Conservation (phyloP, 1,140 invertebrate species). For the Palaemon carinicauda region DNA sequence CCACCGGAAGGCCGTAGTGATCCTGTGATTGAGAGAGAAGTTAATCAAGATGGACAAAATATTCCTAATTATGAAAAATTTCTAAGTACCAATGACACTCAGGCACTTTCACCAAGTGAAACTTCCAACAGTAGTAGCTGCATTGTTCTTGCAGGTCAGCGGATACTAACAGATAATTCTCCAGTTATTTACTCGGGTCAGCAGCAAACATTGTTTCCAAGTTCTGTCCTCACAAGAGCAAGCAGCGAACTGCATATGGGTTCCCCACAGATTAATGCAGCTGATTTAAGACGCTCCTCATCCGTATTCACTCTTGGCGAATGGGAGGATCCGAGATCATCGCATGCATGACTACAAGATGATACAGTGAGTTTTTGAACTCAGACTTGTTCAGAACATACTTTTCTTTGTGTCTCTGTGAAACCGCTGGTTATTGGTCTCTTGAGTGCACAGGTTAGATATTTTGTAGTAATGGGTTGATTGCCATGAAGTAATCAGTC, state of each 20-base stretch:
- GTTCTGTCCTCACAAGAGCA: conserved; percentile 14
- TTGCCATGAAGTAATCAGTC: too few relatives aligned
- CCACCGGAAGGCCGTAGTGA: conserved; percentile 43
- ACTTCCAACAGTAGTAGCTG: neutral
- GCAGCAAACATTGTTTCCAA: neutral
- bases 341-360: neutral
- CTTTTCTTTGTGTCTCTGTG: too few relatives aligned
- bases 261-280: neutral
- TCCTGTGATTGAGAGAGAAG: neutral
- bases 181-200: neutral
- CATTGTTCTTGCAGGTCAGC: conserved; percentile 39
- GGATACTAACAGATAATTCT: conserved; percentile 18
- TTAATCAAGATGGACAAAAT: neutral
- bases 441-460: too few relatives aligned
- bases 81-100: too few relatives aligned
- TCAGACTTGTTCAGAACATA: too few relatives aligned
- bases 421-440: too few relatives aligned
- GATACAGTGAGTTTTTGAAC: too few relatives aligned
- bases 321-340: conserved; percentile 49
- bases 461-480: too few relatives aligned
- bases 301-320: conserved; percentile 41
- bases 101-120: neutral
- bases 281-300: conserved; percentile 25
- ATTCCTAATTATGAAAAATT: neutral
- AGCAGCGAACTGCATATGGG: conserved; percentile 39